Conservation (phyloP, 1,140 invertebrate genomes). For the Cotesia typhae region DNA sequence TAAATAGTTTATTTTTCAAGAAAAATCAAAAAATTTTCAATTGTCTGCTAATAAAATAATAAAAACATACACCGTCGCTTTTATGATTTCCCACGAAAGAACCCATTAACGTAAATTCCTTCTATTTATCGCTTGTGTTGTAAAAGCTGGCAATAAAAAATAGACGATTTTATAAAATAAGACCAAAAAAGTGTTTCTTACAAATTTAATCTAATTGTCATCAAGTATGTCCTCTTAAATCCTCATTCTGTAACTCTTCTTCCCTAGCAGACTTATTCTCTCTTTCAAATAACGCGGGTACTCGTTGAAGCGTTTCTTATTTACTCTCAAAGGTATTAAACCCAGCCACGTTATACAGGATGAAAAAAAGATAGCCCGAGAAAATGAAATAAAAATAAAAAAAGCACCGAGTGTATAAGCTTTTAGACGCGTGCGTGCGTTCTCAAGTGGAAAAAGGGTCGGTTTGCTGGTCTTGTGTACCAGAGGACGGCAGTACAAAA, state of each 20-base stretch:
- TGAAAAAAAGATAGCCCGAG: neutral
- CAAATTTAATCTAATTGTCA: too few species aligned
- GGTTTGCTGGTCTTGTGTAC: conserved; percentile 7
- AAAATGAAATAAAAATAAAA: neutral
- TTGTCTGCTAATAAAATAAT: too few species aligned
- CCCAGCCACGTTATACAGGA: too few species aligned
- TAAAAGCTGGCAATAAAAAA: too few species aligned
- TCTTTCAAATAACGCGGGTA: conserved; percentile 6
- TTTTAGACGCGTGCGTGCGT: conserved; percentile 35
- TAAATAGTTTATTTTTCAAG: too few species aligned
- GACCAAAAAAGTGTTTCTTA: too few species aligned
- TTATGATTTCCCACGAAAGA: too few species aligned
- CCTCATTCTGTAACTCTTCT: neutral
- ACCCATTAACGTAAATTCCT: too few species aligned
- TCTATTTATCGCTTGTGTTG: too few species aligned
- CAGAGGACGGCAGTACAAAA: neutral
- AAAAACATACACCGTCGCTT: too few species aligned
- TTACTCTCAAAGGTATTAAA: conserved; percentile 36
- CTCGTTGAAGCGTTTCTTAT: conserved; percentile 37
- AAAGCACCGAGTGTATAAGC: conserved; percentile 1
- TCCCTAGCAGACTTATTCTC: neutral
- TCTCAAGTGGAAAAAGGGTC: conserved; percentile 28
- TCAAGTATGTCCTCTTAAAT: neutral
- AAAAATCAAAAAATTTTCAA: too few species aligned
- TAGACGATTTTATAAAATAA: too few species aligned